These are phyloP conservation scores for Cataglyphis altisquamis DNA, from an alignment of 2,888 invertebrate genomes.

Conservation along the genomic window DNA sequence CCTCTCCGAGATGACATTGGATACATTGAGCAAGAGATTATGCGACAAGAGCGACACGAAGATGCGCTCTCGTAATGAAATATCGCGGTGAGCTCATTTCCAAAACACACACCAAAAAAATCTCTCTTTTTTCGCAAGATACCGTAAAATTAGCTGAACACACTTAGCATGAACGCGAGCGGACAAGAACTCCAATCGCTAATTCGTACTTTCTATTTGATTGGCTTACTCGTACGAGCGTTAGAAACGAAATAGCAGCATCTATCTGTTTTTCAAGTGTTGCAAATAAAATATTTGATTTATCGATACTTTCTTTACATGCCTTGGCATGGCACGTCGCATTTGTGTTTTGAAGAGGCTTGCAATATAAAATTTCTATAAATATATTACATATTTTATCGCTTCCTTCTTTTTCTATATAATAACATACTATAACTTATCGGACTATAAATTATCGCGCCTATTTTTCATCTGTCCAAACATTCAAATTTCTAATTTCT, in stretches of 20 bases:
- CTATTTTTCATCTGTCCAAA: not conserved
- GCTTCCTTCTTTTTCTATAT: not conserved
- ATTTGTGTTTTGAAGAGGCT: not conserved
- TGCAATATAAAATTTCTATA: not conserved
- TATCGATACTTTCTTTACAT: conserved; percentile 28
- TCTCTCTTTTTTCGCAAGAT: conserved; percentile 31
- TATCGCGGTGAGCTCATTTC: conserved; percentile 13
- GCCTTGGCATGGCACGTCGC: not conserved
- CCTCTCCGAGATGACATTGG: conserved; percentile 21
- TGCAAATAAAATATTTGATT: conserved; percentile 34
- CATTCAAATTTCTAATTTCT: conserved; percentile 25
- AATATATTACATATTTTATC: not conserved
- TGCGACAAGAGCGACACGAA: not conserved
- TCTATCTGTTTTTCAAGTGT: not conserved
- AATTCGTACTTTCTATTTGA: conserved; percentile 38
- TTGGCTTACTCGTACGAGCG: not conserved
- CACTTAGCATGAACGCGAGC: conserved; percentile 1
- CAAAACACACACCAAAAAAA: conserved; percentile 30
- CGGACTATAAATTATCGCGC: too few relatives aligned
- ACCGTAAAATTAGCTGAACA: conserved; percentile 34
- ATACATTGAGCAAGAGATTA: not conserved
- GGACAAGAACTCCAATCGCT: conserved; percentile 7
- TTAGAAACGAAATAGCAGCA: not conserved
- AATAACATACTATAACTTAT: conserved; percentile 11
- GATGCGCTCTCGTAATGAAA: not conserved